Conservation (phyloP, 2,888 invertebrate species). For the Sicus ferrugineus region DNA sequence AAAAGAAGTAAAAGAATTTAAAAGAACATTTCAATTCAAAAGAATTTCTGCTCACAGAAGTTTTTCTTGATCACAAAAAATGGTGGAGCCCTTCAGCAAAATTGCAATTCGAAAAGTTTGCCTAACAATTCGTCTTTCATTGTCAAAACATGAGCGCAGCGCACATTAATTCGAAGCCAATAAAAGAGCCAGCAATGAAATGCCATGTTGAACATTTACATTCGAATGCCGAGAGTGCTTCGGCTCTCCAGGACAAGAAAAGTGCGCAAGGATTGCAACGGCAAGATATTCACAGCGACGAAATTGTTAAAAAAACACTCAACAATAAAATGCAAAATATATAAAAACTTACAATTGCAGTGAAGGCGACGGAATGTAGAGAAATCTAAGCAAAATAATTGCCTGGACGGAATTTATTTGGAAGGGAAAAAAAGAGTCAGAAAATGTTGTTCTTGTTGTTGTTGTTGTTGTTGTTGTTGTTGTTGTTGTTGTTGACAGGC, state of each 20-base stretch:
- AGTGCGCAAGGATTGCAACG: too few relatives aligned
- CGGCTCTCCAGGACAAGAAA: not conserved
- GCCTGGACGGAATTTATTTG: too few relatives aligned
- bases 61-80: too few relatives aligned
- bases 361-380: too few relatives aligned
- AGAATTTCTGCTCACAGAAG: not conserved
- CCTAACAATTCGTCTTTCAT: slow-evolving; percentile 26
- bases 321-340: too few relatives aligned
- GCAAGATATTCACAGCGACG: too few relatives aligned
- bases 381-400: too few relatives aligned
- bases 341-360: too few relatives aligned
- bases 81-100: not conserved
- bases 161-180: slow-evolving; percentile 30
- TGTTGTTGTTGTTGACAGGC: not conserved
- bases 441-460: too few relatives aligned
- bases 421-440: too few relatives aligned
- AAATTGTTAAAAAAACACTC: too few relatives aligned
- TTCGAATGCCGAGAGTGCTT: slow-evolving; percentile 5
- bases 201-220: slow-evolving; percentile 32
- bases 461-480: not conserved
- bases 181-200: slow-evolving; percentile 27
- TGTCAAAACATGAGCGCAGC: slow-evolving; percentile 33
- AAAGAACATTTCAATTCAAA: slow-evolving; percentile 25
- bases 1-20: not conserved
- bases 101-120: not conserved